phyloP scores from a whole-genome alignment of 2,888 invertebrate genomes.

The Stenotaenia linearis region DNA sequence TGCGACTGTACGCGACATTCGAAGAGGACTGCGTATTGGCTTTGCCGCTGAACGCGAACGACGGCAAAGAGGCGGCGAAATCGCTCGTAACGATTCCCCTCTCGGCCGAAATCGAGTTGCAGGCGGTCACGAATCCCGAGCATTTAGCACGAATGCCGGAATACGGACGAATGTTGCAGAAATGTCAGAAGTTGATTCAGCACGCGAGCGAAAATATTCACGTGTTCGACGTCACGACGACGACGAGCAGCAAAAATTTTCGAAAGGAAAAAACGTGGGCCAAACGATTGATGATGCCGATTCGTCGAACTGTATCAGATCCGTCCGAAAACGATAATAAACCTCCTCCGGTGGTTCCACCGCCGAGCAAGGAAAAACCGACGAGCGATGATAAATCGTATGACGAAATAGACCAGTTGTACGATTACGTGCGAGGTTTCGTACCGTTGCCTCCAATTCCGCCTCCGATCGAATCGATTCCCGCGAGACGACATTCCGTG shows the following conservation, averaged over 20 bases:
- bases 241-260: conserved; percentile 22
- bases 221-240: conserved; percentile 34
- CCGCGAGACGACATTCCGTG: conserved; percentile 51
- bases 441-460: conserved; percentile 67
- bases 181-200: conserved; percentile 33
- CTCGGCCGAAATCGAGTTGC: conserved; percentile 77
- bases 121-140: conserved; percentile 63
- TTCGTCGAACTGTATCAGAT: conserved; percentile 35
- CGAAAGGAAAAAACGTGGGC: neutral
- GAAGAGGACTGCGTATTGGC: conserved; percentile 51
- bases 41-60: conserved; percentile 40
- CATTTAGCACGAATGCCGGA: conserved; percentile 8
- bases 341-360: neutral
- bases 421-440: conserved; percentile 89
- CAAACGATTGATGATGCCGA: conserved; percentile 28
- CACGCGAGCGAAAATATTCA: conserved; percentile 33
- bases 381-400: conserved; percentile 61
- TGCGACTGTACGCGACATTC: conserved; percentile 73
- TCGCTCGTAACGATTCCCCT: conserved; percentile 74
- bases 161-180: conserved; percentile 30
- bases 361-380: neutral
- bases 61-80: conserved; percentile 56
- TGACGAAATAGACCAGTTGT: conserved; percentile 93
- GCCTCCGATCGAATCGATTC: conserved; percentile 86
- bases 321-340: conserved; percentile 30